A percentile compares a stretch with the other conserved stretches of the same genome.
Conservation (phyloP, 1,140 invertebrate species). For the Drosophila bocqueti region DNA sequence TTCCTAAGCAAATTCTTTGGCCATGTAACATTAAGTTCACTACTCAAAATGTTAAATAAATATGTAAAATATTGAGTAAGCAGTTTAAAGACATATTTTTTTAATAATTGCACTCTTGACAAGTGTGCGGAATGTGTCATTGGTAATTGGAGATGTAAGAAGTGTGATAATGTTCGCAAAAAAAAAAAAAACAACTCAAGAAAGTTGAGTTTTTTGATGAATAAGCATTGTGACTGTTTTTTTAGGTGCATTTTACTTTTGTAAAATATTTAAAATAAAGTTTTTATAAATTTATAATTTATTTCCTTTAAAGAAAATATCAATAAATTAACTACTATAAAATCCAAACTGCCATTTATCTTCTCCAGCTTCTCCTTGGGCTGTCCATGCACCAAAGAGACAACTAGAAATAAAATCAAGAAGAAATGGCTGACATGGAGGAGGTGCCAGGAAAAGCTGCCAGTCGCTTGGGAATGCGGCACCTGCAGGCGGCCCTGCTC, state of each 20-base stretch:
- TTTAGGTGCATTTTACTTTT: too few species aligned
- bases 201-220: too few species aligned
- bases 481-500: constrained; percentile 88
- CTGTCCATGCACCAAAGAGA: not conserved
- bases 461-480: constrained; percentile 87
- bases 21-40: not conserved
- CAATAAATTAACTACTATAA: constrained; percentile 1
- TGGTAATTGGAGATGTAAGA: not conserved
- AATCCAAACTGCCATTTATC: not conserved
- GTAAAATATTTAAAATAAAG: too few species aligned
- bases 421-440: constrained; percentile 41
- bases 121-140: not conserved
- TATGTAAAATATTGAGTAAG: not conserved
- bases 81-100: not conserved
- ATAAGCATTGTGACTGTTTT: not conserved
- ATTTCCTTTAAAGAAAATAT: not conserved
- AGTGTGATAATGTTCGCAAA: not conserved
- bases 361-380: not conserved
- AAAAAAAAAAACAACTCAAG: not conserved
- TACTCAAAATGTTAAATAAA: not conserved
- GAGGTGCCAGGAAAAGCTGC: constrained; percentile 50
- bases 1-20: not conserved
- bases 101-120: not conserved
- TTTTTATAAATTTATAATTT: not conserved
- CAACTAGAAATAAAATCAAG: not conserved